Conservation (phyloP, 2,113 vertebrate genomes). For the Scartelaos histophorus region DNA sequence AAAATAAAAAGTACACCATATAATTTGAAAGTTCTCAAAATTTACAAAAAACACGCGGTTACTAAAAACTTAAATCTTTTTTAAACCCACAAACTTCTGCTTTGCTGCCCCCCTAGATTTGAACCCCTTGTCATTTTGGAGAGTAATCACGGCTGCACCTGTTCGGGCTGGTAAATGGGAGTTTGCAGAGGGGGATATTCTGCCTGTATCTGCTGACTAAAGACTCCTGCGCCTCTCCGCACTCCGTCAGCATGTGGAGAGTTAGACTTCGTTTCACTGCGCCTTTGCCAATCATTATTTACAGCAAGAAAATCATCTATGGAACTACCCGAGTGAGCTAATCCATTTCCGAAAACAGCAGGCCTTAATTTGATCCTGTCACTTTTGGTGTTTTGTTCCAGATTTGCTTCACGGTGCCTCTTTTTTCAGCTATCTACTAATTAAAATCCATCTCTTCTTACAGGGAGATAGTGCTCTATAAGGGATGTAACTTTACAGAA, state of each 20-base stretch:
- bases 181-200: background rate
- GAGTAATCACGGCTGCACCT: background rate
- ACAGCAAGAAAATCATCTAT: slow-evolving; percentile 10
- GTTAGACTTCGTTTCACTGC: background rate
- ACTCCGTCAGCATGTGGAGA: slow-evolving; percentile 3
- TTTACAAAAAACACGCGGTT: no score
- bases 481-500: background rate
- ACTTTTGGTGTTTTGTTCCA: slow-evolving; percentile 19
- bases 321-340: slow-evolving; percentile 3
- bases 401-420: background rate
- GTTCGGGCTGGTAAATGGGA: background rate
- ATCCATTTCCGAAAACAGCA: slow-evolving; percentile 25
- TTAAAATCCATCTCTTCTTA: slow-evolving; percentile 17
- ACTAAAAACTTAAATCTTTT: background rate
- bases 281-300: slow-evolving; percentile 13
- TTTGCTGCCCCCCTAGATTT: background rate
- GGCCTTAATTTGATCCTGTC: slow-evolving; percentile 17
- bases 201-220: slow-evolving; percentile 1
- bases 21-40: no score
- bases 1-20: no score
- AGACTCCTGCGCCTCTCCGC: background rate
- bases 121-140: background rate
- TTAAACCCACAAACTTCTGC: background rate
- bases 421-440: slow-evolving; percentile 1
- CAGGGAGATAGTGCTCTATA: background rate